A percentile compares a stretch with the other conserved stretches of the same genome.
Conservation (phyloP, 2,113 vertebrate species). For the Chelonoidis abingdonii region DNA sequence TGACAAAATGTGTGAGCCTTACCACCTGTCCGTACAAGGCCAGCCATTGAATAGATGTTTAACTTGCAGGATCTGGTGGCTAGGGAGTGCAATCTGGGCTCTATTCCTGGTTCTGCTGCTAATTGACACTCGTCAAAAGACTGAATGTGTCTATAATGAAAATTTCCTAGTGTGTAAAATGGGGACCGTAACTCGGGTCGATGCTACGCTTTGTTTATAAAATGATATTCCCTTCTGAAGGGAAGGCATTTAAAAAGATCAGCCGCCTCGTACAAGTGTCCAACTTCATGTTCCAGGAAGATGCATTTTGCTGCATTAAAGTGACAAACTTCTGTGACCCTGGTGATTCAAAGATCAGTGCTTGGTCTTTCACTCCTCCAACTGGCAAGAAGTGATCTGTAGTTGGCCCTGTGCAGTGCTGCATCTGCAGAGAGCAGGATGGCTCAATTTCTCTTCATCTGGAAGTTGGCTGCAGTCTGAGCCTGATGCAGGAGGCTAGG, state of each 20-base stretch:
- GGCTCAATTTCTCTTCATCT: neutral
- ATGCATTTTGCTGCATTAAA: neutral
- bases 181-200: neutral
- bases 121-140: neutral
- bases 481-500: neutral
- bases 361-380: neutral
- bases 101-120: neutral
- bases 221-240: neutral
- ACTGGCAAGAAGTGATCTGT: neutral
- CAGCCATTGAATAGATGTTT: neutral
- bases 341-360: neutral
- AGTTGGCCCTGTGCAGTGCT: accelerated
- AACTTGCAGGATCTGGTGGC: neutral
- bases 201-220: neutral
- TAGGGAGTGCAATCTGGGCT: neutral
- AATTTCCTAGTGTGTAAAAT: neutral
- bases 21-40: neutral
- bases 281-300: neutral
- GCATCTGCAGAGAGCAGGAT: neutral
- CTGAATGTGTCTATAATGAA: neutral
- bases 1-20: neutral
- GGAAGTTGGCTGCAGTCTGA: neutral
- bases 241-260: neutral
- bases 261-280: neutral
- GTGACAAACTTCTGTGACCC: neutral